Evolutionary conservation across 2,888 invertebrate species (phyloP).

Genomic region (Leptura quadrifasciata): DNA sequence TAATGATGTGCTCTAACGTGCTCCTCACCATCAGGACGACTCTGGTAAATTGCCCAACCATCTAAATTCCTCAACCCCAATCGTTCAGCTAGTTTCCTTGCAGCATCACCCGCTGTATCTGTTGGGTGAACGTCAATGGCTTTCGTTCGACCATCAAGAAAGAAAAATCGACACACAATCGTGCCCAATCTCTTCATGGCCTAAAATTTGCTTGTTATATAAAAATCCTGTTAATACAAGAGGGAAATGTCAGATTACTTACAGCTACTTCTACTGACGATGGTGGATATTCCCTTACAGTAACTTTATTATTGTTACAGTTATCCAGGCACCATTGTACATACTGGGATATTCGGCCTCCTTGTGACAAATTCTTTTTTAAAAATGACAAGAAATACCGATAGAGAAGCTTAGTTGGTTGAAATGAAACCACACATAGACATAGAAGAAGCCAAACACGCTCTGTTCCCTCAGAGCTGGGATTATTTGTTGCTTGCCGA

Average conservation of each 20-base stretch:
- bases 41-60: constrained; percentile 97
- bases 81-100: constrained; percentile 91
- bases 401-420: constrained; percentile 88
- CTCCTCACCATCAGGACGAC: constrained; percentile 89
- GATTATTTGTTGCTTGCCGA: constrained; percentile 92
- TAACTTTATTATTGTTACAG: constrained; percentile 89
- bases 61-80: constrained; percentile 88
- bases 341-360: constrained; percentile 86
- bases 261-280: constrained; percentile 95
- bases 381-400: constrained; percentile 88
- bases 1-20: constrained; percentile 94
- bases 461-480: constrained; percentile 88
- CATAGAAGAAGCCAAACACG: constrained; percentile 93
- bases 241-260: constrained; percentile 69
- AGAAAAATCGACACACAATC: constrained; percentile 95
- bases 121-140: constrained; percentile 96
- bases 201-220: constrained; percentile 73
- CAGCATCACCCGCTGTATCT: constrained; percentile 94
- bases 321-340: constrained; percentile 96
- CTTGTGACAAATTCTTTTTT: constrained; percentile 81
- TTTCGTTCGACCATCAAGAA: constrained; percentile 95
- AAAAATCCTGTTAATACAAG: neutral
- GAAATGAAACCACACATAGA: constrained; percentile 93
- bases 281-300: constrained; percentile 88
- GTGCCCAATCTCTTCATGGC: constrained; percentile 94